Evolutionary conservation across 2,797 vertebrate genomes (phyloP), one percentile per base, ranked within the genome.

Genomic region (Heterohyrax brucei): DNA sequence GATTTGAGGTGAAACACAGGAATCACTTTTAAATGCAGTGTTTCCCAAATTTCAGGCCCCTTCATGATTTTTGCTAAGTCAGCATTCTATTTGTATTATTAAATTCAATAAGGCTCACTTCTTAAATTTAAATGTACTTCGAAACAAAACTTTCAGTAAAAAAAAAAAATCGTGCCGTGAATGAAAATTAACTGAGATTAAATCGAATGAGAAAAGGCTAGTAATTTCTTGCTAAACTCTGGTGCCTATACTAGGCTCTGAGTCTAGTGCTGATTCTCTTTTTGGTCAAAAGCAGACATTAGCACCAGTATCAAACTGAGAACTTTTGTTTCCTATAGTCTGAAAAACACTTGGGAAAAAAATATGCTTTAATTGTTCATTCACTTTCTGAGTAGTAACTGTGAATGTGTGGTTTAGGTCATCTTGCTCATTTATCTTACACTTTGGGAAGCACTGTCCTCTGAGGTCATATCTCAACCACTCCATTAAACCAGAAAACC

Each of bases 71-170:
- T 87, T 87, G 33, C 89, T 9, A 1, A 30, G 59, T 72, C 66
- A 48, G 39, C 21, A 5, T 26, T 53, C 50, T 83, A 59, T 72
- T 82, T 94, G n/a, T 78, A 91, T 93, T 56, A 73, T 62, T 72
- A 79, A 30, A 1, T 50, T 66, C 62, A 88, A 50, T 48, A 30
- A 72, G 75, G 28, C 50, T n/a, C 33, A 59, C 70, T 87, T 96
- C 80, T 89, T 6, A 93, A 80, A 93, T 95, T 39, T 89, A 85
- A 87, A 77, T 77, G 33, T 50, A 70, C 70, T 93, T 91, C 68
- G 22, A 96, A 77, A 8, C 44, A 61, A 91, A 77, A 82, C 50
- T 92, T 84, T 70, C 53, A 3, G n/a, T 80, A 61, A 80, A 91
- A 73, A 85, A 70, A 91, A 68, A 61, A 2, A 94, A 19, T 85